Percentiles rank a stretch among this genome's conserved stretches.
Conservation (phyloP, 2,113 vertebrate genomes). For the Acanthisitta chloris region DNA sequence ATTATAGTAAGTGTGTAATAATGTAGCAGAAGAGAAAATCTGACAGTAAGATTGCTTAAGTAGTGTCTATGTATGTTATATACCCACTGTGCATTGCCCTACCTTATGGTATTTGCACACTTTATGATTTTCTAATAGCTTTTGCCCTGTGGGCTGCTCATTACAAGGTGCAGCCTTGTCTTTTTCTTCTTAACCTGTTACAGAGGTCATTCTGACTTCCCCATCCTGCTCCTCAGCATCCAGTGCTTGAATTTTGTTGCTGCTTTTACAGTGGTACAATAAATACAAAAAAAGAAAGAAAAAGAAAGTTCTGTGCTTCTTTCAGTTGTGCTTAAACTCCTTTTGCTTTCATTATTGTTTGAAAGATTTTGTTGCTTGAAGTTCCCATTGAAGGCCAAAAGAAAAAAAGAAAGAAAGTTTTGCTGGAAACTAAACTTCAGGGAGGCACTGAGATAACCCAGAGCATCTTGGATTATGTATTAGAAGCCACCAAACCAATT, state of each 20-base stretch:
- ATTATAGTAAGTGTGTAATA: not conserved
- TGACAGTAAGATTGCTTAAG: not conserved
- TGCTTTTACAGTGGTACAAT: not conserved
- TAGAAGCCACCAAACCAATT: constrained; percentile 89
- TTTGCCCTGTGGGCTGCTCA: not conserved
- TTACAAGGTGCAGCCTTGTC: not conserved
- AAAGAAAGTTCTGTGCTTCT: not conserved
- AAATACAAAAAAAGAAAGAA: not conserved
- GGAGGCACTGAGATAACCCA: constrained; percentile 84
- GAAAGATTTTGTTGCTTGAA: constrained; percentile 93
- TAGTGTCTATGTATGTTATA: not conserved
- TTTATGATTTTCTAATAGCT: not conserved
- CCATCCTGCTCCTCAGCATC: not conserved
- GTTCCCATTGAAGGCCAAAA: constrained; percentile 96
- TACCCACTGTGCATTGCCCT: not conserved
- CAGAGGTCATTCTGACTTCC: not conserved
- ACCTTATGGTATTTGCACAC: not conserved
- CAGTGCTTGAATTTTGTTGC: not conserved
- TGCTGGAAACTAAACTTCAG: constrained; percentile 89
- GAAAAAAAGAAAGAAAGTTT: constrained; percentile 94
- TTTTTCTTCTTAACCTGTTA: not conserved
- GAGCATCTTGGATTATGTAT: constrained; percentile 93
- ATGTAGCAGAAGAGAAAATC: not conserved
- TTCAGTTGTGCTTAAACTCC: not conserved
- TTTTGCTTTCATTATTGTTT: constrained; percentile 21